A percentile compares a stretch with the other conserved stretches of the same genome.
Evolutionary conservation across 2,888 invertebrate genomes (phyloP).

Genomic region (Endomychus coccineus): DNA sequence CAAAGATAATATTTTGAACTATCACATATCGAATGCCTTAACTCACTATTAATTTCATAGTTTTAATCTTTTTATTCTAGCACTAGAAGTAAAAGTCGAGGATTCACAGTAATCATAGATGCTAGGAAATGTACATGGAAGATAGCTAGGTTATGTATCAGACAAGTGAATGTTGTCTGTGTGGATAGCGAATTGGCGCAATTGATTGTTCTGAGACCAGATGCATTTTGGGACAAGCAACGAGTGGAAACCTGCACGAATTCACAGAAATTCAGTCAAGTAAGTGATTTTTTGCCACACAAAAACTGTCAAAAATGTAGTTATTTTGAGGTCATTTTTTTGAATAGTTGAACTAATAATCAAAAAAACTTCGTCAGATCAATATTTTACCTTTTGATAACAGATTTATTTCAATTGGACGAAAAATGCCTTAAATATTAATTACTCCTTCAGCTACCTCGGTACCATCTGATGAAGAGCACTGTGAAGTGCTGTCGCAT

Average conservation of each 20-base stretch:
- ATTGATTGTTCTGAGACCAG: conserved; percentile 60
- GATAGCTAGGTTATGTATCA: conserved; percentile 53
- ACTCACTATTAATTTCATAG: not conserved
- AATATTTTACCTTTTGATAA: too few relatives aligned
- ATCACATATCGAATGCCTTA: too few relatives aligned
- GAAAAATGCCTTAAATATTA: too few relatives aligned
- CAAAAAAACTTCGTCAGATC: too few relatives aligned
- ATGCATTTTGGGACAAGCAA: conserved; percentile 71
- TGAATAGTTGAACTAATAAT: too few relatives aligned
- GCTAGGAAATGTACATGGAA: conserved; percentile 58
- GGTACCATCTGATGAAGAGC: too few relatives aligned
- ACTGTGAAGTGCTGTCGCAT: too few relatives aligned
- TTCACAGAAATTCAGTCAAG: conserved; percentile 54
- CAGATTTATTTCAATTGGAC: too few relatives aligned
- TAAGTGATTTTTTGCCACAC: conserved; percentile 35
- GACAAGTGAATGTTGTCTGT: conserved; percentile 49
- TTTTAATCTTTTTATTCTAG: conserved; percentile 32
- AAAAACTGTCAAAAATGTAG: too few relatives aligned
- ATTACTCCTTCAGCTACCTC: too few relatives aligned
- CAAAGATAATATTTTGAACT: too few relatives aligned
- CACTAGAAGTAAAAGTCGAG: conserved; percentile 47
- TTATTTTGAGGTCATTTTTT: too few relatives aligned
- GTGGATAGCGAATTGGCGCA: conserved; percentile 34
- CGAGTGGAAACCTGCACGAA: conserved; percentile 61
- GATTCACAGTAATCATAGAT: conserved; percentile 57